phyloP scores from a whole-genome alignment of 2,113 vertebrate genomes.

The Alethe castanea region DNA sequence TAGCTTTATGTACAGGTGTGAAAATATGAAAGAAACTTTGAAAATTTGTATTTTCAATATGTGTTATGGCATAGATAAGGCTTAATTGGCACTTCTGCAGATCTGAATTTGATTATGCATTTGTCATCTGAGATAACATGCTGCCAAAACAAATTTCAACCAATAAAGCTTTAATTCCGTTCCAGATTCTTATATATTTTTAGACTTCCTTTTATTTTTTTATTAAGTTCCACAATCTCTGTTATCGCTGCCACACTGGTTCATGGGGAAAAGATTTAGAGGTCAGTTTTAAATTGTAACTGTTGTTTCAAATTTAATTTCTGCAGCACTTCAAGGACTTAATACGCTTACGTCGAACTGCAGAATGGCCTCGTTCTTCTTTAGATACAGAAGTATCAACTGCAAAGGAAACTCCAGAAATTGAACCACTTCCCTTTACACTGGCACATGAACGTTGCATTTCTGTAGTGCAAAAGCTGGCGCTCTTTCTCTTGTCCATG shows the following conservation, averaged over 20 bases:
- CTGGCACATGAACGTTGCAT: constrained; percentile 97
- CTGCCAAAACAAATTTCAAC: not conserved
- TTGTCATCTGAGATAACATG: not conserved
- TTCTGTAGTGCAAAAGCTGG: constrained; percentile 95
- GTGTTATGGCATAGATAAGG: not conserved
- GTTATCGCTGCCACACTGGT: not conserved
- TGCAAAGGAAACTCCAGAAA: constrained; percentile 91
- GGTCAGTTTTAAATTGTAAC: not conserved
- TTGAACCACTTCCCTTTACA: constrained; percentile 95
- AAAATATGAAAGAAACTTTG: not conserved
- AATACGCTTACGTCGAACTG: constrained; percentile 93
- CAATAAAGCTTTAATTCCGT: not conserved
- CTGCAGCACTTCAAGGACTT: constrained; percentile 97
- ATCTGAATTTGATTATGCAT: not conserved
- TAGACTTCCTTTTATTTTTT: not conserved
- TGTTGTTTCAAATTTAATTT: constrained; percentile 6
- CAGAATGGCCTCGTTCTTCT: constrained; percentile 95
- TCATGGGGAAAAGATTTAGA: not conserved
- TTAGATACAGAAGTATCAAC: constrained; percentile 90
- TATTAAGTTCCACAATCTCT: not conserved
- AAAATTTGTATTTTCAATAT: not conserved
- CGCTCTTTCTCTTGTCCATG: constrained; percentile 96
- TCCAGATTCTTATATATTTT: not conserved
- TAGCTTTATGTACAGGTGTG: not conserved
- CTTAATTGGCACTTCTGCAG: not conserved